phyloP scores from a whole-genome alignment of 2,113 vertebrate genomes.

The Apistogramma diplotaenia region DNA sequence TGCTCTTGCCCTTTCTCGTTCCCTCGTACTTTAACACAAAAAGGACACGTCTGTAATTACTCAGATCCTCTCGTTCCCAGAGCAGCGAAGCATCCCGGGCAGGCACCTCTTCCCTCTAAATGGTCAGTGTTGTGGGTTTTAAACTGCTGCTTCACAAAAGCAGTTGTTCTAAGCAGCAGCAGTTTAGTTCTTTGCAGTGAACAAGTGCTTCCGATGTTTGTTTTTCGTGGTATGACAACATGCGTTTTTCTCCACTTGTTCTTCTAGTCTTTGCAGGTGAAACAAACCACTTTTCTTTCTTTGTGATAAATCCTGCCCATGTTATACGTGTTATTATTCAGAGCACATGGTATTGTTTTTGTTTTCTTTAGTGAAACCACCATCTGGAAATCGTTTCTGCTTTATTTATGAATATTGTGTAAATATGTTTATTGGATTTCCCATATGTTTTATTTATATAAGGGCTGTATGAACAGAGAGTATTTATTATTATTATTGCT shows the following conservation, averaged over 20 bases:
- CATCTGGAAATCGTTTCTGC: slow-evolving; percentile 3
- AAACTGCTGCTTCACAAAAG: background rate
- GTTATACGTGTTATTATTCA: slow-evolving; percentile 3
- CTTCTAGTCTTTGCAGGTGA: background rate
- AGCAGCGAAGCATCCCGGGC: background rate
- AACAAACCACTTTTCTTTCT: background rate
- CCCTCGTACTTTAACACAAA: background rate
- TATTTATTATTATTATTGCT: background rate
- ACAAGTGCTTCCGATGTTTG: slow-evolving; percentile 20
- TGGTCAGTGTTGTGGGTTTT: background rate
- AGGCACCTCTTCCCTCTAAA: background rate
- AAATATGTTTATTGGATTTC: slow-evolving; percentile 42
- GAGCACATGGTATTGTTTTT: background rate
- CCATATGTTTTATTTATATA: slow-evolving; percentile 47
- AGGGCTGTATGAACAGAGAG: slow-evolving; percentile 53
- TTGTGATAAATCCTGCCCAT: slow-evolving; percentile 12
- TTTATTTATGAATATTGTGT: slow-evolving; percentile 39
- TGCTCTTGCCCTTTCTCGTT: background rate
- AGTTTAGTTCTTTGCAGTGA: background rate
- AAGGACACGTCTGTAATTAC: background rate
- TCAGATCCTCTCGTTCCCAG: background rate
- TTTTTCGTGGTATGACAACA: background rate
- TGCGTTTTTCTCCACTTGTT: background rate
- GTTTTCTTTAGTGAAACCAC: slow-evolving; percentile 13
- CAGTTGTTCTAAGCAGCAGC: slow-evolving; percentile 8